Conservation (phyloP, 2,797 vertebrate species). For the Sphenodon punctatus region DNA sequence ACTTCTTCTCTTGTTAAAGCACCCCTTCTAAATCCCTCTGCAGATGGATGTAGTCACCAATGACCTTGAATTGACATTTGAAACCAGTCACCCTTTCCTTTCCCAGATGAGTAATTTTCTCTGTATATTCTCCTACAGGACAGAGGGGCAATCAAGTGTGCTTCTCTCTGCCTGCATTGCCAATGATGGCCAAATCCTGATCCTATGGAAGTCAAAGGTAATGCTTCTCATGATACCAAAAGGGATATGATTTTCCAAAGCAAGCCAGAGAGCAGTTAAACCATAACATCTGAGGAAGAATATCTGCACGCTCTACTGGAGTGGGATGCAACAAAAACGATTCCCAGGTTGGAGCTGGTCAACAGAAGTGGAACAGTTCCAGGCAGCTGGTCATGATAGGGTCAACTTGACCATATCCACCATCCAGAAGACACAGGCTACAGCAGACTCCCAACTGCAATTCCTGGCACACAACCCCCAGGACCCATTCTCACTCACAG, state of each 20-base stretch:
- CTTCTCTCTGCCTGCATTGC: background rate
- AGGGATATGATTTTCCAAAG: slow-evolving; percentile 3
- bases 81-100: slow-evolving; percentile 28
- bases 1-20: slow-evolving; percentile 48
- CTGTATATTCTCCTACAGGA: background rate
- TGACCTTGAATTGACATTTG: slow-evolving; percentile 64
- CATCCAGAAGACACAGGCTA: no score
- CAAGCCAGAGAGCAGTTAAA: background rate
- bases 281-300: no score
- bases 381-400: no score
- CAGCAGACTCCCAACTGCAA: no score
- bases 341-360: no score
- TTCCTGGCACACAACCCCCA: no score
- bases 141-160: no score
- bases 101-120: background rate
- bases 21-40: slow-evolving; percentile 35
- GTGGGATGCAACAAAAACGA: no score
- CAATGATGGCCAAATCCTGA: slow-evolving; percentile 15
- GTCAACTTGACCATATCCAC: no score
- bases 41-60: slow-evolving; percentile 36
- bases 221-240: slow-evolving; percentile 36
- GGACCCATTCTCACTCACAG: no score
- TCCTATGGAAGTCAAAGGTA: background rate
- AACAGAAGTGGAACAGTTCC: no score
- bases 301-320: no score